These are phyloP conservation scores for Poecilia velifera DNA, from an alignment of 2,797 vertebrate genomes.

Conservation along the genomic window DNA sequence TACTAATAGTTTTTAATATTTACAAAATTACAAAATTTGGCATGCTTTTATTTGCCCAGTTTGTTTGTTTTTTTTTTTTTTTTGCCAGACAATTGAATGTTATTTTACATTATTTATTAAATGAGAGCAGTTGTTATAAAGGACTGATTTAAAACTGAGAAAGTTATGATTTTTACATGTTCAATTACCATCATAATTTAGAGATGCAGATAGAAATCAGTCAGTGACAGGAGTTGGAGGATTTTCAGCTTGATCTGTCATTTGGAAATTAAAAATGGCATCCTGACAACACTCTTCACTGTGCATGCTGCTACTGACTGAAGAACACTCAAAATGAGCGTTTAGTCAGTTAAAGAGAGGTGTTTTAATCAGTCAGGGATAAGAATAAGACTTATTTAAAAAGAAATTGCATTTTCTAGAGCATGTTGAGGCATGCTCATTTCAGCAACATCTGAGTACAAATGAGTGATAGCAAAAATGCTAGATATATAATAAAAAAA, in stretches of 20 bases:
- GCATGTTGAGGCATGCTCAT: not conserved
- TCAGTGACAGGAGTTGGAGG: not conserved
- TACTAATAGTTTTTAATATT: no score
- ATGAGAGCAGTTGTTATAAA: not conserved
- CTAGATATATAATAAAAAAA: not conserved
- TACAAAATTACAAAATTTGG: not conserved
- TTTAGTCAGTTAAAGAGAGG: not conserved
- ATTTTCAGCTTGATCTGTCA: not conserved
- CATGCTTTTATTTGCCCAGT: not conserved
- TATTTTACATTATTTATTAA: not conserved
- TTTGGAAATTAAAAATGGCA: not conserved
- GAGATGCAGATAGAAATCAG: not conserved
- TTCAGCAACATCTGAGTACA: not conserved
- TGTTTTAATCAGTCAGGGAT: not conserved
- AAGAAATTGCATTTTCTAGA: not conserved
- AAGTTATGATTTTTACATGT: not conserved
- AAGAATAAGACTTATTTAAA: not conserved
- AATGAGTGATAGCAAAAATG: not conserved
- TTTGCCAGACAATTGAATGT: not conserved
- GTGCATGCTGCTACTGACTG: not conserved
- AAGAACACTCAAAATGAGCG: not conserved
- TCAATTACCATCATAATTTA: not conserved
- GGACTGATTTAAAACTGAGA: not conserved
- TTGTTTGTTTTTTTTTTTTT: not conserved
- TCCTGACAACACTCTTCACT: not conserved